Evolutionary conservation across 2,888 invertebrate species (phyloP).

Genomic region (Noctua fimbriata): DNA sequence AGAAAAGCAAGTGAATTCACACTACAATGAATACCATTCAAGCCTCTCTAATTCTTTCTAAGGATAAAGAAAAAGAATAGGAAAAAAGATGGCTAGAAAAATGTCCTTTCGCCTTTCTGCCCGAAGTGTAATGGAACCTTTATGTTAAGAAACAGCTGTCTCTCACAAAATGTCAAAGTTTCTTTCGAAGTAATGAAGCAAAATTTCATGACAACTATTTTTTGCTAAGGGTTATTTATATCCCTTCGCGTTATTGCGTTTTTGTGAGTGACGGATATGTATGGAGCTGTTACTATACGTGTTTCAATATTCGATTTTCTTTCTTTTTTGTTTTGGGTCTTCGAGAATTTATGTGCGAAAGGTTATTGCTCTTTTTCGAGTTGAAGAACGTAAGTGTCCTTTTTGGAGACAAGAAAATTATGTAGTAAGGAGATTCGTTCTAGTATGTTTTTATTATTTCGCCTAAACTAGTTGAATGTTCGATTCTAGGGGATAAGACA

Average conservation of each 20-base stretch:
- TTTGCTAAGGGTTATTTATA: constrained; percentile 53
- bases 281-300: constrained; percentile 26
- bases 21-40: constrained; percentile 34
- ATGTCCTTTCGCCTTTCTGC: constrained; percentile 50
- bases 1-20: neutral
- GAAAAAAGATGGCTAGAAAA: constrained; percentile 31
- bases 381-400: neutral
- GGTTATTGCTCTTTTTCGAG: neutral
- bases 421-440: neutral
- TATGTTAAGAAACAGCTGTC: constrained; percentile 67
- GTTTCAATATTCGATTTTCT: constrained; percentile 22
- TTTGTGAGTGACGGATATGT: constrained; percentile 43
- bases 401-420: neutral
- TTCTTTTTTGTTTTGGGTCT: constrained; percentile 4
- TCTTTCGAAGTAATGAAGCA: constrained; percentile 67
- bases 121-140: constrained; percentile 55
- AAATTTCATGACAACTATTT: constrained; percentile 61
- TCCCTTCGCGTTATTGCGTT: constrained; percentile 51
- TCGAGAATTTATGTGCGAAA: neutral
- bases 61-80: constrained; percentile 22
- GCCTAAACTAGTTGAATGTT: neutral
- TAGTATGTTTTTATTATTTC: neutral
- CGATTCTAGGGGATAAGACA: neutral
- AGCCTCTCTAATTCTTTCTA: constrained; percentile 23
- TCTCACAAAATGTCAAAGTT: constrained; percentile 66